Evolutionary conservation across 2,113 vertebrate genomes (phyloP).

Genomic region (Silurus asotus): DNA sequence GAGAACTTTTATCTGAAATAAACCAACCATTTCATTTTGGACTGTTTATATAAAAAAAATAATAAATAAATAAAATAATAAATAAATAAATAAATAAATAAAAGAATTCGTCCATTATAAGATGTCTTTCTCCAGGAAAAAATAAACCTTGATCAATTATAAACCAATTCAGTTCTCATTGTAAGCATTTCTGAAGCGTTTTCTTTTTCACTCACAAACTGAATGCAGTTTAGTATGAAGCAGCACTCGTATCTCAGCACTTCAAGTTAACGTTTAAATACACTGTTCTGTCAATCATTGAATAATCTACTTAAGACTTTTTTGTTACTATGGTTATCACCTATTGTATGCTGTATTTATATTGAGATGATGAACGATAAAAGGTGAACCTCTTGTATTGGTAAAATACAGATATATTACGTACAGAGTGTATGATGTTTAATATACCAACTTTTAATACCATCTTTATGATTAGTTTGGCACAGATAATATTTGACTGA

Average conservation of each 20-base stretch:
- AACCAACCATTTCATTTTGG: background rate
- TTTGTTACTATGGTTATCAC: background rate
- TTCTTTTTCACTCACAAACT: background rate
- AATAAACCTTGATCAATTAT: background rate
- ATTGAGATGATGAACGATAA: background rate
- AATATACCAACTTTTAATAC: too few relatives aligned
- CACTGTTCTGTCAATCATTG: background rate
- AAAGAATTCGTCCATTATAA: background rate
- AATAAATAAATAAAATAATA: background rate
- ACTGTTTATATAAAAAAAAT: background rate
- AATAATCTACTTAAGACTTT: background rate
- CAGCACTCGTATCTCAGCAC: background rate
- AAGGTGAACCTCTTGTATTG: too few relatives aligned
- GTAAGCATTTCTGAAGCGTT: conserved; percentile 6
- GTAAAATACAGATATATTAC: too few relatives aligned
- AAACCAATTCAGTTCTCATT: background rate
- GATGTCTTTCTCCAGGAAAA: background rate
- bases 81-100: background rate
- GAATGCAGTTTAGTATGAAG: too few relatives aligned
- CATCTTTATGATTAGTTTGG: background rate
- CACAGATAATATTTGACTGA: background rate
- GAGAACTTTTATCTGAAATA: too few relatives aligned
- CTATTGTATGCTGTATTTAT: background rate
- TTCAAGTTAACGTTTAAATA: background rate
- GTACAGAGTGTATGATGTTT: background rate